Evolutionary conservation across 1,140 invertebrate genomes (phyloP).

Genomic region (Andricus grossulariae): DNA sequence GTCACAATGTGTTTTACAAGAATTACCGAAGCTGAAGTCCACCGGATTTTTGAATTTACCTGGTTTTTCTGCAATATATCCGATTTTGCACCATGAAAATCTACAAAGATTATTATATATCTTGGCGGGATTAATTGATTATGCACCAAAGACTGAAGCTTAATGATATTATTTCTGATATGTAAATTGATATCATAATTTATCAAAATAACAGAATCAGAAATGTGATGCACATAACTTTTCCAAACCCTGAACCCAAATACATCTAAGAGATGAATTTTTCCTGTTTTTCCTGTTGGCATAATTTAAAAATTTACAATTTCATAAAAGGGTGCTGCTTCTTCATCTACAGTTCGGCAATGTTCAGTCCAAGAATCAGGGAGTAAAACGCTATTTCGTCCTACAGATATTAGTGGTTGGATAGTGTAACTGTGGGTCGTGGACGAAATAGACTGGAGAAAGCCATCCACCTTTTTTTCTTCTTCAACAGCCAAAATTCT

Average conservation of each 20-base stretch:
- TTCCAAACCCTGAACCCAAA: conserved; percentile 42
- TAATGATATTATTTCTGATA: conserved; percentile 46
- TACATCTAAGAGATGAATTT: conserved; percentile 41
- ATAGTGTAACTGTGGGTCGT: too few relatives aligned
- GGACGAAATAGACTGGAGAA: too few relatives aligned
- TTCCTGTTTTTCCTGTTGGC: conserved; percentile 34
- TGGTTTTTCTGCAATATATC: conserved; percentile 31
- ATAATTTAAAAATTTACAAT: conserved; percentile 17
- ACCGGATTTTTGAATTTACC: conserved; percentile 29
- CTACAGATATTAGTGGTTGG: too few relatives aligned
- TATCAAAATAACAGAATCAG: conserved; percentile 33
- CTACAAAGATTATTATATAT: too few relatives aligned
- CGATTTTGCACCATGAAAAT: neutral
- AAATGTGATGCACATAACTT: conserved; percentile 41
- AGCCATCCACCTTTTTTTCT: too few relatives aligned
- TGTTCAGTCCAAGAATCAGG: too few relatives aligned
- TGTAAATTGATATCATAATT: conserved; percentile 40
- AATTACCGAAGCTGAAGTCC: conserved; percentile 33
- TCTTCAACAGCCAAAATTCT: too few relatives aligned
- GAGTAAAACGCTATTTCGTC: too few relatives aligned
- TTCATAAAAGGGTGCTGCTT: too few relatives aligned
- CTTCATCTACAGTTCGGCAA: too few relatives aligned
- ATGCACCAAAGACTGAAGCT: conserved; percentile 44
- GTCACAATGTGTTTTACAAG: conserved; percentile 17
- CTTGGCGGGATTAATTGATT: conserved; percentile 39